phyloP scores from a whole-genome alignment of 2,888 invertebrate species.

The Ellobium chinense region DNA sequence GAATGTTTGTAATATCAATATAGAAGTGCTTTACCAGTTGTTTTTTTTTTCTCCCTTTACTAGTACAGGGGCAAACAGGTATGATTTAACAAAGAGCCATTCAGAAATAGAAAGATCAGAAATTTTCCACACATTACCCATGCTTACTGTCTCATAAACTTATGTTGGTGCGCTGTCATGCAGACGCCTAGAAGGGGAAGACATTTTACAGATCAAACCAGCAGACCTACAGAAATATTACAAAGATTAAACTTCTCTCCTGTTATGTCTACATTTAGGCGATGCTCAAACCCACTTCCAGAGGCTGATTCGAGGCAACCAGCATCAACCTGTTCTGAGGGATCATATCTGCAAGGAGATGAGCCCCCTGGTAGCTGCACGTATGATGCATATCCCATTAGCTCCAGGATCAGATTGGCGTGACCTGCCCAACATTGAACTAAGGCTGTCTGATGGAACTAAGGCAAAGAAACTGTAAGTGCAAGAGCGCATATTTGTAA shows the following conservation, averaged over 20 bases:
- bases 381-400: slow-evolving; percentile 88
- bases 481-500: too few relatives aligned
- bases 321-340: slow-evolving; percentile 82
- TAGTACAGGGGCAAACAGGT: too few relatives aligned
- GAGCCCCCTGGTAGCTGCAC: slow-evolving; percentile 88
- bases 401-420: slow-evolving; percentile 91
- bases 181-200: too few relatives aligned
- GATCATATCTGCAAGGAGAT: slow-evolving; percentile 93
- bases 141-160: background rate
- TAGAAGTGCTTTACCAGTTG: too few relatives aligned
- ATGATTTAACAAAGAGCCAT: too few relatives aligned
- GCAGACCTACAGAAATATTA: too few relatives aligned
- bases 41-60: too few relatives aligned
- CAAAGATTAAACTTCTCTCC: too few relatives aligned
- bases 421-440: slow-evolving; percentile 88
- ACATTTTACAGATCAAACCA: too few relatives aligned
- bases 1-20: too few relatives aligned
- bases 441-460: slow-evolving; percentile 86
- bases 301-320: slow-evolving; percentile 83
- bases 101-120: too few relatives aligned
- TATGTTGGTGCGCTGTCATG: background rate
- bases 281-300: slow-evolving; percentile 89
- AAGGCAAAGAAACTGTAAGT: slow-evolving; percentile 83
- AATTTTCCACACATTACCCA: too few relatives aligned
- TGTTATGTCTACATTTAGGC: slow-evolving; percentile 3